Percentiles rank a stretch among this genome's conserved stretches.
Conservation (phyloP, 2,113 vertebrate species). For the Ailuropoda melanoleuca region DNA sequence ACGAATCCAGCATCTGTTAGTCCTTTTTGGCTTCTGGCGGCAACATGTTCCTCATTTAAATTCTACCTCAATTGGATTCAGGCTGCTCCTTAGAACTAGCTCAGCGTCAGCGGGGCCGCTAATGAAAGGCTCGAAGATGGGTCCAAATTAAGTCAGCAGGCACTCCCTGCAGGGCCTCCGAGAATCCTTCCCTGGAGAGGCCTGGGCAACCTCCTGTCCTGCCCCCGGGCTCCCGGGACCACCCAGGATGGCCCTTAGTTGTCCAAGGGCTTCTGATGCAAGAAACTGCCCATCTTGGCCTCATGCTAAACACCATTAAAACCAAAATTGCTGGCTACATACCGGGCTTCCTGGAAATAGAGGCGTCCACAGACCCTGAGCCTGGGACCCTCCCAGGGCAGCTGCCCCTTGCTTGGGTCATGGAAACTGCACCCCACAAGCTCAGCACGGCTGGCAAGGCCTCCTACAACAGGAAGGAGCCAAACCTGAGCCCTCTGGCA, state of each 20-base stretch:
- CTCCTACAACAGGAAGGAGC: too few relatives aligned
- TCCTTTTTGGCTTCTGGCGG: background rate
- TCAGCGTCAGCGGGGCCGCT: background rate
- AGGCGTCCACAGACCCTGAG: too few relatives aligned
- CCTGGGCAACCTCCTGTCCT: background rate
- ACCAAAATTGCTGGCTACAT: background rate
- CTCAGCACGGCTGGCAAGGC: background rate
- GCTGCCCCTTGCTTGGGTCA: background rate
- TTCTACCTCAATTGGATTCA: background rate
- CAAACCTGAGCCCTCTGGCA: background rate
- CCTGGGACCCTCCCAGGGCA: background rate
- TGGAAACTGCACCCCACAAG: background rate
- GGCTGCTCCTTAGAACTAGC: background rate
- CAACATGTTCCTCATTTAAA: background rate
- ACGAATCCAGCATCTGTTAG: background rate
- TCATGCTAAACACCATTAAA: background rate
- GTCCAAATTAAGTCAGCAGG: background rate
- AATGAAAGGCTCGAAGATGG: background rate
- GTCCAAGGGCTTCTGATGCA: background rate
- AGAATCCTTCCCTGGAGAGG: background rate
- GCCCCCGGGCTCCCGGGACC: background rate
- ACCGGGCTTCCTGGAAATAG: background rate
- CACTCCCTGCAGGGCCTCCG: rapidly evolving
- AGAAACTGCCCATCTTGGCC: background rate
- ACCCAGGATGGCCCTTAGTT: background rate